Evolutionary conservation across 2,797 vertebrate genomes (phyloP).

Genomic region (Acipenser transmontanus): DNA sequence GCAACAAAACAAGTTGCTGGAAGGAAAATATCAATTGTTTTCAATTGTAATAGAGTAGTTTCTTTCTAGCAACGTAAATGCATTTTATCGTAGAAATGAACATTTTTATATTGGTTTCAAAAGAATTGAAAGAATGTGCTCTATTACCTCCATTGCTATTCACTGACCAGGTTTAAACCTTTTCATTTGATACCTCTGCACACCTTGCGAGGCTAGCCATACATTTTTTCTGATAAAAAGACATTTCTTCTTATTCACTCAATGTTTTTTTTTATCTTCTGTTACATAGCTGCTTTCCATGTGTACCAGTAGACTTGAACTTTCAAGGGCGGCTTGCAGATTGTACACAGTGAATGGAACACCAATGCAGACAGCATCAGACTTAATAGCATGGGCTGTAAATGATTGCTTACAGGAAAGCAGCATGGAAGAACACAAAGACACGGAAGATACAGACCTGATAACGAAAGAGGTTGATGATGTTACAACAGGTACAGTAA

Average conservation of each 20-base stretch:
- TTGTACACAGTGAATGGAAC: constrained; percentile 39
- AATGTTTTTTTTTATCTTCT: not conserved
- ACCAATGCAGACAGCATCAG: constrained; percentile 23
- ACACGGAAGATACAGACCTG: constrained; percentile 8
- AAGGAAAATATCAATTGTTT: too few relatives aligned
- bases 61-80: not conserved
- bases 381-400: constrained; percentile 34
- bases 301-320: constrained; percentile 35
- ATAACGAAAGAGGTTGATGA: constrained; percentile 1
- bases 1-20: not conserved
- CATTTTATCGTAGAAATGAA: not conserved
- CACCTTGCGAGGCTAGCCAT: too few relatives aligned
- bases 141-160: not conserved
- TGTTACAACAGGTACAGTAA: not conserved
- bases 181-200: too few relatives aligned
- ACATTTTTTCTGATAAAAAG: too few relatives aligned
- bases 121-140: not conserved
- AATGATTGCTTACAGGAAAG: constrained; percentile 26
- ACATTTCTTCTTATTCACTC: not conserved
- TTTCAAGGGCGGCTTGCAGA: constrained; percentile 36
- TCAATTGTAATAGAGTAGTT: not conserved
- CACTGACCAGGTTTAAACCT: too few relatives aligned
- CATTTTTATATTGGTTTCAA: not conserved
- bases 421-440: not conserved
- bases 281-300: constrained; percentile 39